Percentiles rank a stretch among this genome's conserved stretches.
phyloP scores from a whole-genome alignment of 2,888 invertebrate genomes.

The Cantharis lateralis region DNA sequence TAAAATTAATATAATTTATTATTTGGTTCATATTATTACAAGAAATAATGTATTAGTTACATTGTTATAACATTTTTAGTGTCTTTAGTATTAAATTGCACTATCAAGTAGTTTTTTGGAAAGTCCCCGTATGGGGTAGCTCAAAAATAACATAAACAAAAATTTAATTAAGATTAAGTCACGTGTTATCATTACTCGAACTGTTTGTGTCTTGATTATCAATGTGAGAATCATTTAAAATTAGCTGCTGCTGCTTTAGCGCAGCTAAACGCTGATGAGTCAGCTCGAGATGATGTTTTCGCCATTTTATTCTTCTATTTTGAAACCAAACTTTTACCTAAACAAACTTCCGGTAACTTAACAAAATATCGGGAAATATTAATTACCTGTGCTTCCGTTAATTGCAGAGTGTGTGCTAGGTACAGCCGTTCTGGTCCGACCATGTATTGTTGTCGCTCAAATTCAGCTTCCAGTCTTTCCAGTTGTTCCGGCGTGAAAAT shows the following conservation, averaged over 20 bases:
- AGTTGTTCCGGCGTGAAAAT: conserved; percentile 97
- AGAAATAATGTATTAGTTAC: conserved; percentile 13
- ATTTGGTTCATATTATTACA: conserved; percentile 9
- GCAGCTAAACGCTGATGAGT: conserved; percentile 83
- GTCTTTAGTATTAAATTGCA: neutral
- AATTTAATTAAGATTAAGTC: conserved; percentile 31
- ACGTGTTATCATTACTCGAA: conserved; percentile 50
- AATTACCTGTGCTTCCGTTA: conserved; percentile 85
- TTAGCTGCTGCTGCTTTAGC: conserved; percentile 58
- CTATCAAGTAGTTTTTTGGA: neutral
- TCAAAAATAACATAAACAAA: neutral
- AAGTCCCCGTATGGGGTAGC: neutral
- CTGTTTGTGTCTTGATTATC: conserved; percentile 59
- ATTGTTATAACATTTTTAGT: conserved; percentile 1
- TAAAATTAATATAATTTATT: neutral
- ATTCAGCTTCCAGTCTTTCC: conserved; percentile 91
- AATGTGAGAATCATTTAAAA: conserved; percentile 53
- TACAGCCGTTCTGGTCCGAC: conserved; percentile 94
- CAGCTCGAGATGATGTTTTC: conserved; percentile 91
- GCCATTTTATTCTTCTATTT: conserved; percentile 93
- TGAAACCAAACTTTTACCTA: conserved; percentile 92
- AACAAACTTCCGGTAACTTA: neutral
- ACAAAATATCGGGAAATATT: neutral
- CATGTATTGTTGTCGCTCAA: conserved; percentile 97
- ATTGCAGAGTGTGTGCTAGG: conserved; percentile 82